Evolutionary conservation across 2,797 vertebrate genomes (phyloP).

Genomic region (Clarias laeviceps): DNA sequence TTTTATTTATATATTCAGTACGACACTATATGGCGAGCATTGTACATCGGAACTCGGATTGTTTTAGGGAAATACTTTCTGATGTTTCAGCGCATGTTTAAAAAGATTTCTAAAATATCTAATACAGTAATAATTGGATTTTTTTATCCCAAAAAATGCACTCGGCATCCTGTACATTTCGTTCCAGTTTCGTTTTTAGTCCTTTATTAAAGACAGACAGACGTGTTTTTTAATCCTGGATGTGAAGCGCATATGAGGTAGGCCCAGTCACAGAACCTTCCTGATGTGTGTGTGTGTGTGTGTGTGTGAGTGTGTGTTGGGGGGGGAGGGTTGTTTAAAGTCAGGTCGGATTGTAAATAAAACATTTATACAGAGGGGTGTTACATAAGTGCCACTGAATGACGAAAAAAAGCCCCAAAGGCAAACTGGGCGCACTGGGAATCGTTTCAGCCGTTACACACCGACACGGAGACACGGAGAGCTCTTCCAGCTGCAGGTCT

Average conservation of each 20-base stretch:
- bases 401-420: neutral
- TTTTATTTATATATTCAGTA: neutral
- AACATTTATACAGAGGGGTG: neutral
- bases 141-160: too few relatives aligned
- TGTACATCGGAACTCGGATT: neutral
- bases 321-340: neutral
- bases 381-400: slow-evolving; percentile 1
- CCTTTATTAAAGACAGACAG: neutral
- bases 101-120: neutral
- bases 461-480: neutral
- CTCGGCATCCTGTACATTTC: too few relatives aligned
- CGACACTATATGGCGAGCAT: neutral
- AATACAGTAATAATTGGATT: neutral
- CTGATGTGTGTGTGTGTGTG: neutral
- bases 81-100: neutral
- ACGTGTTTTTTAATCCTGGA: neutral
- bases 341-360: neutral
- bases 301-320: accelerated
- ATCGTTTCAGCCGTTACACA: neutral
- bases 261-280: too few relatives aligned
- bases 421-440: neutral
- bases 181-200: neutral
- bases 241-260: too few relatives aligned
- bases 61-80: neutral
- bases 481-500: slow-evolving; percentile 13